Conservation (phyloP, 2,888 invertebrate species). For the Acrobasis repandana region DNA sequence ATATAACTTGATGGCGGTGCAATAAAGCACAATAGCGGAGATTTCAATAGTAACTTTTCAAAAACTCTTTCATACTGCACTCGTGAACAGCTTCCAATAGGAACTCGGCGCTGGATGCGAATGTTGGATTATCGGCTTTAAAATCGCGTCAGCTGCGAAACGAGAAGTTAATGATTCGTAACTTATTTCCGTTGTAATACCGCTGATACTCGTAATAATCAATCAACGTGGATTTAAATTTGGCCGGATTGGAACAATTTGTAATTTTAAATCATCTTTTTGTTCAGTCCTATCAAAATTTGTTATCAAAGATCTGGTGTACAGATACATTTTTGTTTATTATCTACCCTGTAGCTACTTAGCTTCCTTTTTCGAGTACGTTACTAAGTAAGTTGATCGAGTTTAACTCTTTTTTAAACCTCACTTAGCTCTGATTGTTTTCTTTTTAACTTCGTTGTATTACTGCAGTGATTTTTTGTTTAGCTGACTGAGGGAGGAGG, state of each 20-base stretch:
- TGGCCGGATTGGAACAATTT: conserved; percentile 26
- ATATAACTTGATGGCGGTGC: conserved; percentile 36
- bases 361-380: too few species aligned
- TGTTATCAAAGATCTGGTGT: too few species aligned
- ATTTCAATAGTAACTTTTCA: conserved; percentile 31
- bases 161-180: conserved; percentile 61
- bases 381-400: too few species aligned
- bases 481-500: too few species aligned
- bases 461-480: too few species aligned
- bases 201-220: conserved; percentile 45
- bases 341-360: too few species aligned
- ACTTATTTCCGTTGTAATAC: conserved; percentile 51
- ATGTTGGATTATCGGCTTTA: conserved; percentile 44
- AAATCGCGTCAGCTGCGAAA: conserved; percentile 48
- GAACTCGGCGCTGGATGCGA: conserved; percentile 39
- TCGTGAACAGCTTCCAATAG: conserved; percentile 31
- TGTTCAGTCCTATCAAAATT: too few species aligned
- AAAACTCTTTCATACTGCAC: conserved; percentile 31
- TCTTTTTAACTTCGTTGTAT: too few species aligned
- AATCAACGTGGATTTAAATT: conserved; percentile 47
- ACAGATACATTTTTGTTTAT: too few species aligned
- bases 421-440: too few species aligned
- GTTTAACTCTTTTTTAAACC: too few species aligned
- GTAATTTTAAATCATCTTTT: neutral
- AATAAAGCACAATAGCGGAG: conserved; percentile 39